Evolutionary conservation across 2,888 invertebrate genomes (phyloP).

Genomic region (Aphodius sticticus): DNA sequence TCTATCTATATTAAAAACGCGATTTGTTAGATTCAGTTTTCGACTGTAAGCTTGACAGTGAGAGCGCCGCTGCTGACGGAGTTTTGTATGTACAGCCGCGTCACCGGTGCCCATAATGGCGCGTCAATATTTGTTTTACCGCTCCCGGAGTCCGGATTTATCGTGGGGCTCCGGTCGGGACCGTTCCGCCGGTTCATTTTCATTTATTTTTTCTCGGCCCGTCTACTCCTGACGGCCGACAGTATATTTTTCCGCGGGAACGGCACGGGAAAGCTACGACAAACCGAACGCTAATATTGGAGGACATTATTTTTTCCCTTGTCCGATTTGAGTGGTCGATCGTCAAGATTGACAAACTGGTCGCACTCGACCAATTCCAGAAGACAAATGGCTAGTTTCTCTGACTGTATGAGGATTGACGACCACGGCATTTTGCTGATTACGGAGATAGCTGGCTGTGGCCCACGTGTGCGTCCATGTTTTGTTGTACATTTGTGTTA

Average conservation of each 20-base stretch:
- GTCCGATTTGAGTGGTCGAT: not conserved
- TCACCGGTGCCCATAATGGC: not conserved
- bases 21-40: not conserved
- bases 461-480: too few species aligned
- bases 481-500: too few species aligned
- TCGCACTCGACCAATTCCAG: not conserved
- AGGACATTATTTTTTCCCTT: not conserved
- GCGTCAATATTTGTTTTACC: conserved; percentile 4
- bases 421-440: not conserved
- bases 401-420: not conserved
- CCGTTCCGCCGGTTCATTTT: conserved; percentile 4
- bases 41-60: not conserved
- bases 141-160: not conserved
- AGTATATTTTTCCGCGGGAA: conserved; percentile 4
- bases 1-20: not conserved
- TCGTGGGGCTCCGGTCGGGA: not conserved
- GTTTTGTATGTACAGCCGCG: not conserved
- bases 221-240: not conserved
- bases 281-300: not conserved
- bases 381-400: conserved; percentile 4
- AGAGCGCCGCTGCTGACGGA: not conserved
- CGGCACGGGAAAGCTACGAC: not conserved
- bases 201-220: conserved; percentile 4
- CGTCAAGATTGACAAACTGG: conserved; percentile 4
- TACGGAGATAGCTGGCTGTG: too few species aligned